A percentile compares a stretch with the other conserved stretches of the same genome.
Conservation (phyloP, 2,888 invertebrate genomes). For the Pediacus dermestoides region DNA sequence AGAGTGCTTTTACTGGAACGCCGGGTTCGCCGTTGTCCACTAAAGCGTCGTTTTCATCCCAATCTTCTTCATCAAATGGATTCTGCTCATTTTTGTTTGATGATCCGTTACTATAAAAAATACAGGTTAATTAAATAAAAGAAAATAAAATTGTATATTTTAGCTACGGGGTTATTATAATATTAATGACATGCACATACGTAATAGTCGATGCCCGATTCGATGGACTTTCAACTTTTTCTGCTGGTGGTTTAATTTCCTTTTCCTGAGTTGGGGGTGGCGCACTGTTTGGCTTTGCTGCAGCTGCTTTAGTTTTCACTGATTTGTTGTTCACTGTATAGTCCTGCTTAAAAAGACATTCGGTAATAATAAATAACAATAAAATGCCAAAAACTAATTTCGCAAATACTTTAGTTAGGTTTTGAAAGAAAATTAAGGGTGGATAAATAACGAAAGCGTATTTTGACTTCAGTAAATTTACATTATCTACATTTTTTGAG, state of each 20-base stretch:
- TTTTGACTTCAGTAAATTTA: no score
- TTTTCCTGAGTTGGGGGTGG: constrained; percentile 28
- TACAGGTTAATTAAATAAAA: constrained; percentile 4
- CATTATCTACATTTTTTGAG: no score
- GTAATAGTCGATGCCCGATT: constrained; percentile 62
- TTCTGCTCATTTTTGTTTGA: constrained; percentile 58
- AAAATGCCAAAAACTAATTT: constrained; percentile 12
- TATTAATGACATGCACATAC: no score
- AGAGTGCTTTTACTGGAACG: constrained; percentile 89
- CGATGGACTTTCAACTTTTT: constrained; percentile 47
- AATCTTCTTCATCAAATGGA: constrained; percentile 83
- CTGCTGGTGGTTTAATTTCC: constrained; percentile 24
- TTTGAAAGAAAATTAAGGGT: neutral
- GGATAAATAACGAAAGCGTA: no score
- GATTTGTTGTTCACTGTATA: constrained; percentile 57
- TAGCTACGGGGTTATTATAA: no score
- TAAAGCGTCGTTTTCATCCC: constrained; percentile 76
- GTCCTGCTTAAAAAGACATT: constrained; percentile 51
- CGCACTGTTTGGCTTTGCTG: constrained; percentile 33
- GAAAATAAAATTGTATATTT: neutral
- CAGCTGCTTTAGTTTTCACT: constrained; percentile 50
- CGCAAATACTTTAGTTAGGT: no score
- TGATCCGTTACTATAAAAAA: constrained; percentile 58
- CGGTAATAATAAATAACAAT: constrained; percentile 9
- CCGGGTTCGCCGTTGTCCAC: constrained; percentile 93